Evolutionary conservation across 2,113 vertebrate genomes (phyloP).

Genomic region (Asarcornis scutulata): DNA sequence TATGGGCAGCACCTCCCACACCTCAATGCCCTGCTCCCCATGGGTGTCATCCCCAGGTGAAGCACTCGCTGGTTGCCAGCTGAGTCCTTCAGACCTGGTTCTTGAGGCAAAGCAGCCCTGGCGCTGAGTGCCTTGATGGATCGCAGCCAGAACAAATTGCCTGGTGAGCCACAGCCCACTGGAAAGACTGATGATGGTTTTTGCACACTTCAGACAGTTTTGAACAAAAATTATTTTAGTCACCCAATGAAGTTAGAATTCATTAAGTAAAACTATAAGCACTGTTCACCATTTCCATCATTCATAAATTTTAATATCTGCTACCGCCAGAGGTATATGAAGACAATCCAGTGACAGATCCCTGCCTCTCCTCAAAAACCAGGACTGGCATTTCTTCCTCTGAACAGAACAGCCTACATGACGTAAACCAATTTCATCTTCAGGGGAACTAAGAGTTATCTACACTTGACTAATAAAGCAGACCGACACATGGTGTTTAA

Average conservation of each 20-base stretch:
- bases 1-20: fast-evolving
- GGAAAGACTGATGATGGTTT: neutral
- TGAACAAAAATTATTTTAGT: neutral
- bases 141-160: neutral
- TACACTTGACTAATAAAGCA: neutral
- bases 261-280: neutral
- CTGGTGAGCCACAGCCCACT: neutral
- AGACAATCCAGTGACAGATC: neutral
- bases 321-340: neutral
- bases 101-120: neutral
- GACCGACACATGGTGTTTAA: too few relatives aligned
- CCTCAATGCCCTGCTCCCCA: neutral
- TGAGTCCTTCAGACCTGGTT: fast-evolving
- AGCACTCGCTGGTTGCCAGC: fast-evolving
- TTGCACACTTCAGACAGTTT: neutral
- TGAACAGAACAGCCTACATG: neutral
- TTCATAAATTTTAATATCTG: neutral
- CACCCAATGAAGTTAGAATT: neutral
- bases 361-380: neutral
- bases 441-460: neutral
- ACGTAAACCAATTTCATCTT: neutral
- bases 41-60: fast-evolving
- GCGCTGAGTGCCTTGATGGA: neutral
- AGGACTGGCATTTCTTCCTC: neutral
- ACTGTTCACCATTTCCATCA: neutral